Evolutionary conservation across 1,140 invertebrate species (phyloP).

Genomic region (Gryllus bimaculatus): DNA sequence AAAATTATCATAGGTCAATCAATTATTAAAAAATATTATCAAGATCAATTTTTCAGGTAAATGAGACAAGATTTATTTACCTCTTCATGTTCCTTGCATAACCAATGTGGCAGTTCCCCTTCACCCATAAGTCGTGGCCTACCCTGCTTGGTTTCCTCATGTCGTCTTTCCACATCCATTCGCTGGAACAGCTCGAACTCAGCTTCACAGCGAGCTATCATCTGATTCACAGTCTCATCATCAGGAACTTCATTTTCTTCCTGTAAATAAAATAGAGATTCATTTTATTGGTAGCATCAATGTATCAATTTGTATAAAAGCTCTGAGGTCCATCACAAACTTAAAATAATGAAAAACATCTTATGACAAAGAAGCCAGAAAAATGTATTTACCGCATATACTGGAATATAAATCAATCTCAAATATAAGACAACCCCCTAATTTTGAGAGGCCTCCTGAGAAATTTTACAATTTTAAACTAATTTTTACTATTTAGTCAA

Average conservation of each 20-base stretch:
- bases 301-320: not conserved
- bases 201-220: conserved; percentile 56
- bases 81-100: conserved; percentile 50
- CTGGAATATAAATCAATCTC: too few relatives aligned
- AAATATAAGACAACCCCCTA: too few relatives aligned
- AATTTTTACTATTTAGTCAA: too few relatives aligned
- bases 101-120: conserved; percentile 50
- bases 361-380: not conserved
- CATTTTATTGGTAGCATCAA: not conserved
- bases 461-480: too few relatives aligned
- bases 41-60: too few relatives aligned
- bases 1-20: too few relatives aligned
- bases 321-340: too few relatives aligned
- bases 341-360: too few relatives aligned
- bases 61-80: conserved; percentile 28
- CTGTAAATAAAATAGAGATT: conserved; percentile 26
- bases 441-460: too few relatives aligned
- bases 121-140: conserved; percentile 54
- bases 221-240: conserved; percentile 65
- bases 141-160: conserved; percentile 39
- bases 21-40: too few relatives aligned
- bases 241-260: conserved; percentile 65
- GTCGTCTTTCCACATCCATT: conserved; percentile 53
- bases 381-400: too few relatives aligned
- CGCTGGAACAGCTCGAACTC: conserved; percentile 57